Percentiles rank a stretch among this genome's conserved stretches.
Conservation (phyloP, 2,888 invertebrate genomes). For the Dryocosmus kuriphilus region DNA sequence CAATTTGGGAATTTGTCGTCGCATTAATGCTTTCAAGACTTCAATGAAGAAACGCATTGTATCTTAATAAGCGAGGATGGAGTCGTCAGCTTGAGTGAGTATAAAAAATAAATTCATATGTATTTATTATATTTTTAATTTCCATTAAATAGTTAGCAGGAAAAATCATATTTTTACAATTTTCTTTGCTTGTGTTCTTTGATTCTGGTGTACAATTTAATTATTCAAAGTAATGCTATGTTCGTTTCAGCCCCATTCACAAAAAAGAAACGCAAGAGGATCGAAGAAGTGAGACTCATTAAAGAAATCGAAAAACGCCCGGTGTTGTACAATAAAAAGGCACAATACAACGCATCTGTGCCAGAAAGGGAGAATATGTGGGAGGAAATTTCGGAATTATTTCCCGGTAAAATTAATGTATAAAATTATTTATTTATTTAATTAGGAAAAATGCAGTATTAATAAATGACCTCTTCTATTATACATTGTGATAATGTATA, state of each 20-base stretch:
- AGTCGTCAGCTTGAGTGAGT: too few relatives aligned
- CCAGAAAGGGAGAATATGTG: not conserved
- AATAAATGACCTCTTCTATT: too few relatives aligned
- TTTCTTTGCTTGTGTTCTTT: too few relatives aligned
- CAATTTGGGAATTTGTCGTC: not conserved
- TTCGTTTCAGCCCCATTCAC: too few relatives aligned
- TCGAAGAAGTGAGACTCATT: not conserved
- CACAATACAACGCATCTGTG: not conserved
- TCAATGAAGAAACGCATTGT: conserved; percentile 3
- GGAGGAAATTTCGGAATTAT: not conserved
- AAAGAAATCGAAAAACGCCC: not conserved
- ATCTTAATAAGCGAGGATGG: not conserved
- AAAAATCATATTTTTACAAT: too few relatives aligned
- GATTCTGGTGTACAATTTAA: not conserved
- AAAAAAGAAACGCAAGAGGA: not conserved
- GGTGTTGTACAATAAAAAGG: not conserved
- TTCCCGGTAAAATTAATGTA: not conserved
- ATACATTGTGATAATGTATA: not conserved
- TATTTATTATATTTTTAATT: not conserved
- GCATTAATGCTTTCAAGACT: not conserved
- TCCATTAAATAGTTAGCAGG: not conserved
- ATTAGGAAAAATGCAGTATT: too few relatives aligned
- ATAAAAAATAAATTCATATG: not conserved
- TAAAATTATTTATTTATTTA: too few relatives aligned
- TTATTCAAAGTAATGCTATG: not conserved